Percentiles rank a stretch among this genome's conserved stretches.
phyloP scores from a whole-genome alignment of 2,113 vertebrate species.

The Mustelus asterias region DNA sequence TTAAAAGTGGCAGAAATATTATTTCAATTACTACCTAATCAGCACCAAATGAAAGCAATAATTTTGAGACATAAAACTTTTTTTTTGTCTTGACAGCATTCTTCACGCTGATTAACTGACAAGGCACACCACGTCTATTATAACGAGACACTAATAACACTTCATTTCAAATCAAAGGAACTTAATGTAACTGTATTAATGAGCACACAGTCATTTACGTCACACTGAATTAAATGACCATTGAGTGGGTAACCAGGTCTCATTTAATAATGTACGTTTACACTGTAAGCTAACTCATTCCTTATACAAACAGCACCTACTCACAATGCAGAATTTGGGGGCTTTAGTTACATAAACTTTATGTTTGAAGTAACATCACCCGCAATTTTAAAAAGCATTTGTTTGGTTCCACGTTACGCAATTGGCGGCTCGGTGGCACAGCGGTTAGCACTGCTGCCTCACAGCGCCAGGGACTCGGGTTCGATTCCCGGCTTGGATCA shows the following conservation, averaged over 20 bases:
- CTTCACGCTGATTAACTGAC: conserved; percentile 35
- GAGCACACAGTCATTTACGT: conserved; percentile 10
- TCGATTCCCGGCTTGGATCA: no score
- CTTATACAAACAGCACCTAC: background rate
- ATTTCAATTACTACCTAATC: conserved; percentile 36
- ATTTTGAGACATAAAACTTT: conserved; percentile 36
- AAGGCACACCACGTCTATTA: conserved; percentile 11
- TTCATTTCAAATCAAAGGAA: conserved; percentile 36
- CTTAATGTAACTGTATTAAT: conserved; percentile 30
- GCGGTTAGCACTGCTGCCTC: no score
- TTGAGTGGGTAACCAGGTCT: background rate
- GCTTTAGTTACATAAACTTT: background rate
- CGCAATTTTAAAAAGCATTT: background rate
- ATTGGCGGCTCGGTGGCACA: no score
- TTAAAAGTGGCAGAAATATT: conserved; percentile 31
- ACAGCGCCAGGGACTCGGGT: no score
- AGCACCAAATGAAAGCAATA: conserved; percentile 36
- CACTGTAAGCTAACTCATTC: background rate
- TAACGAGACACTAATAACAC: conserved; percentile 35
- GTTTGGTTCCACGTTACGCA: background rate
- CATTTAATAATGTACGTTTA: background rate
- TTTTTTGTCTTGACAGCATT: conserved; percentile 32
- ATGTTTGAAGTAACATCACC: background rate
- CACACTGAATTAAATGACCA: conserved; percentile 12
- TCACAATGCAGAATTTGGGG: background rate